Percentiles rank a stretch among this genome's conserved stretches.
Conservation (phyloP, 2,113 vertebrate genomes). For the Manacus vitellinus region DNA sequence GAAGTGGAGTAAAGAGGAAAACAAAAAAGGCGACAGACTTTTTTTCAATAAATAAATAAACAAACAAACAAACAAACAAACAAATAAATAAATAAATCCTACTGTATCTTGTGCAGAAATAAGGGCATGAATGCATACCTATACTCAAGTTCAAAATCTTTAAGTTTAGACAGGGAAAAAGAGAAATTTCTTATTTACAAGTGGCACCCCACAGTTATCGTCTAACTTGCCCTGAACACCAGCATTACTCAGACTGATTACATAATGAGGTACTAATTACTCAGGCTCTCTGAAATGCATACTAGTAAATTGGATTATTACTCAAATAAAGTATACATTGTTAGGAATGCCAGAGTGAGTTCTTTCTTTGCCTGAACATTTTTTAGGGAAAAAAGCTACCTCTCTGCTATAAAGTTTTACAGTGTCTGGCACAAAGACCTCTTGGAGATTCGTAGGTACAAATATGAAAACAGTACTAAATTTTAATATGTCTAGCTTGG, state of each 20-base stretch:
- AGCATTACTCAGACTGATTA: not conserved
- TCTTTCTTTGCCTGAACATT: not conserved
- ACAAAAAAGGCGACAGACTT: rapidly evolving
- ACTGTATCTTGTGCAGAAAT: not conserved
- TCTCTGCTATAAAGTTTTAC: slow-evolving; percentile 32
- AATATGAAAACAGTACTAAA: not conserved
- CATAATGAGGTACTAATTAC: not conserved
- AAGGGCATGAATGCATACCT: not conserved
- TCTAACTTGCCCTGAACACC: not conserved
- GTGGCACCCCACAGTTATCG: not conserved
- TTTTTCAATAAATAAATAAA: too few relatives aligned
- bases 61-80: too few relatives aligned
- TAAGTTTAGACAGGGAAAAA: not conserved
- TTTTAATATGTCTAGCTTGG: slow-evolving; percentile 16
- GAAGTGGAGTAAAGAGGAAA: not conserved
- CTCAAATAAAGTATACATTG: slow-evolving; percentile 4
- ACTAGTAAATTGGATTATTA: slow-evolving; percentile 1
- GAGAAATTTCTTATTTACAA: not conserved
- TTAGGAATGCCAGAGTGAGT: not conserved
- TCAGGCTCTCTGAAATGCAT: not conserved
- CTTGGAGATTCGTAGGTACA: not conserved
- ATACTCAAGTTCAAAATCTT: not conserved
- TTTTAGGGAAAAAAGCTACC: not conserved
- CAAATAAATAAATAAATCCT: not conserved
- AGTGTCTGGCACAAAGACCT: not conserved